Conservation (phyloP, 2,888 invertebrate genomes). For the Ramazzottius varieornatus region DNA sequence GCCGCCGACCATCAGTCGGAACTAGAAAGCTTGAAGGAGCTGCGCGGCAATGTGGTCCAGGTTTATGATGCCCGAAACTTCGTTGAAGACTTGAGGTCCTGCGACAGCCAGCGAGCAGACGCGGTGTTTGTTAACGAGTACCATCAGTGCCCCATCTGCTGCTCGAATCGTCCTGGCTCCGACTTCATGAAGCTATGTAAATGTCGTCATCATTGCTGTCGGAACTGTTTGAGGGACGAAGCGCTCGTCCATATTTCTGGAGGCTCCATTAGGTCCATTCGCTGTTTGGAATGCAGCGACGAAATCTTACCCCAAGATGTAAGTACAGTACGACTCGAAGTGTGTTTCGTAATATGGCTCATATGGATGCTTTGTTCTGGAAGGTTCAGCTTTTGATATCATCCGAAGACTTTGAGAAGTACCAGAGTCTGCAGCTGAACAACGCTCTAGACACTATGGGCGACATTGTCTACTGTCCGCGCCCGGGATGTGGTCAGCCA, state of each 20-base stretch:
- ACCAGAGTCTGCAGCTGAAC: neutral
- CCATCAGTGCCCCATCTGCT: neutral
- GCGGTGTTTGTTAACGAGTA: neutral
- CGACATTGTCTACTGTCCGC: neutral
- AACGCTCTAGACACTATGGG: neutral
- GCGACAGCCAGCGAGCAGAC: neutral
- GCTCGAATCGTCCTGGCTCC: neutral
- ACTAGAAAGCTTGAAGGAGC: too few relatives aligned
- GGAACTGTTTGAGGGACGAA: neutral
- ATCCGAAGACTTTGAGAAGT: neutral
- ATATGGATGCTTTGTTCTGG: too few relatives aligned
- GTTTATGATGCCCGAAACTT: neutral
- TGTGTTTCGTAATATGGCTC: too few relatives aligned
- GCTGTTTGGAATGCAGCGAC: neutral
- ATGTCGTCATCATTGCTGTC: neutral
- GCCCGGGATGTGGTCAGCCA: neutral
- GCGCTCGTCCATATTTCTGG: neutral
- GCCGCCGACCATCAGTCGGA: too few relatives aligned
- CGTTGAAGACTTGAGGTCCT: neutral
- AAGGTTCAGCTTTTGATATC: neutral
- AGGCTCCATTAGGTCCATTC: neutral
- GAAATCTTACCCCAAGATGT: neutral
- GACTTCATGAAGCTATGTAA: neutral
- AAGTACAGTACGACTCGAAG: too few relatives aligned
- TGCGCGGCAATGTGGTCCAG: neutral